Percentiles rank a stretch among this genome's conserved stretches.
phyloP scores from a whole-genome alignment of 2,797 vertebrate species.

The Catostomus latipinnis region DNA sequence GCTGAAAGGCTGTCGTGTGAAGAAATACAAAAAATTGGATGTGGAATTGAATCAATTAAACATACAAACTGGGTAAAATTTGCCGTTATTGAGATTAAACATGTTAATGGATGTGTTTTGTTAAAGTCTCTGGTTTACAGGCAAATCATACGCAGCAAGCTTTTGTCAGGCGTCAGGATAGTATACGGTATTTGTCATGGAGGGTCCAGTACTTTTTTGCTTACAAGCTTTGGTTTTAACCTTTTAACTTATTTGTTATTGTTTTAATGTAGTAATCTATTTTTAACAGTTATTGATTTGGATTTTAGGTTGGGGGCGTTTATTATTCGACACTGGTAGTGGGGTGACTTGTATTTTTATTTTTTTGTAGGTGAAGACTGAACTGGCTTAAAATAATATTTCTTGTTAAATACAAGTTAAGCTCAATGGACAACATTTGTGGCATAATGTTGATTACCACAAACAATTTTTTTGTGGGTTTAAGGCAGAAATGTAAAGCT shows the following conservation, averaged over 20 bases:
- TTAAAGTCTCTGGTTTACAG: neutral
- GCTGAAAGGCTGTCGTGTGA: conserved; percentile 34
- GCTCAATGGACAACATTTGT: too few relatives aligned
- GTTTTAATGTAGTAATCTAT: neutral
- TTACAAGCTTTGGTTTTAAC: neutral
- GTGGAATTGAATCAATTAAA: neutral
- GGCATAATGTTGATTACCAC: too few relatives aligned
- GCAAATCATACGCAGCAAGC: conserved; percentile 32
- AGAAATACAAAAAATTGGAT: conserved; percentile 7
- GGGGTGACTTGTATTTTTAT: conserved; percentile 11
- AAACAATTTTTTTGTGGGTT: too few relatives aligned
- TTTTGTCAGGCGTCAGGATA: conserved; percentile 13
- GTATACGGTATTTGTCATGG: neutral
- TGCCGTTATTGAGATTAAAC: neutral
- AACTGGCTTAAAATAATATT: neutral
- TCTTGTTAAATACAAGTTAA: too few relatives aligned
- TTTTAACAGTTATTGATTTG: neutral
- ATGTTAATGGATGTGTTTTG: neutral
- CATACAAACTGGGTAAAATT: neutral
- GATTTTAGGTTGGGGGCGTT: neutral
- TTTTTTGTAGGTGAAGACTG: neutral
- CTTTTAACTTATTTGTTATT: neutral
- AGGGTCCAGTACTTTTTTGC: neutral
- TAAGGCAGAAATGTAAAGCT: too few relatives aligned
- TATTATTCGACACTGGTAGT: neutral